These are phyloP conservation scores for Hylyphantes graminicola DNA, from an alignment of 1,140 invertebrate species.

Conservation along the genomic window DNA sequence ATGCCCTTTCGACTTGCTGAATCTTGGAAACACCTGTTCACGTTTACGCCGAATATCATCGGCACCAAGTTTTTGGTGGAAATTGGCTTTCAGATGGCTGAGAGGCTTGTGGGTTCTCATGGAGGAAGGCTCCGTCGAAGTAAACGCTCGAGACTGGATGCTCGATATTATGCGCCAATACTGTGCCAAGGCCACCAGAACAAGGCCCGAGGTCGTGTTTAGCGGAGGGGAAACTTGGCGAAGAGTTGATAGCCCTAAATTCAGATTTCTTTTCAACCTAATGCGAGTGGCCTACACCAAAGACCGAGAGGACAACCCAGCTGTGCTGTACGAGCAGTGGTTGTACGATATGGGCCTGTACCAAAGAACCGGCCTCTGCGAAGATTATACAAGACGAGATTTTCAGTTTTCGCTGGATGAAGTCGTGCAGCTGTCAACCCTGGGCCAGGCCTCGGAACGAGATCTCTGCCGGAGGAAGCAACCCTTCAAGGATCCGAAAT, in stretches of 20 bases:
- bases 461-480: slow-evolving; percentile 43
- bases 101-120: slow-evolving; percentile 38
- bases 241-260: slow-evolving; percentile 31
- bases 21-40: slow-evolving; percentile 55
- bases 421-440: slow-evolving; percentile 2
- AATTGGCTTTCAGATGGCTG: slow-evolving; percentile 34
- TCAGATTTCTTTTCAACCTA: slow-evolving; percentile 40
- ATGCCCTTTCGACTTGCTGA: slow-evolving; percentile 51
- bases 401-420: slow-evolving; percentile 6
- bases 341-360: slow-evolving; percentile 55
- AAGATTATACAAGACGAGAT: slow-evolving; percentile 11
- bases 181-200: not conserved
- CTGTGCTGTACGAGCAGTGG: slow-evolving; percentile 40
- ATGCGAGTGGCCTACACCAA: slow-evolving; percentile 17
- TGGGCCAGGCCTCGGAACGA: slow-evolving; percentile 48
- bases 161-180: slow-evolving; percentile 17
- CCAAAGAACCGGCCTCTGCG: not conserved
- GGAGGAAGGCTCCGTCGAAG: not conserved
- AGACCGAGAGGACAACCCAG: slow-evolving; percentile 33
- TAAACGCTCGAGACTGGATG: slow-evolving; percentile 41
- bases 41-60: slow-evolving; percentile 28
- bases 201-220: slow-evolving; percentile 10
- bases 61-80: slow-evolving; percentile 33
- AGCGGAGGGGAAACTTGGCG: slow-evolving; percentile 41
- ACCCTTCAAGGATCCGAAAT: slow-evolving; percentile 31